Evolutionary conservation across 1,140 invertebrate genomes (phyloP), one percentile per base, ranked within the genome.

Genomic region (Lasioglossum albipes): DNA sequence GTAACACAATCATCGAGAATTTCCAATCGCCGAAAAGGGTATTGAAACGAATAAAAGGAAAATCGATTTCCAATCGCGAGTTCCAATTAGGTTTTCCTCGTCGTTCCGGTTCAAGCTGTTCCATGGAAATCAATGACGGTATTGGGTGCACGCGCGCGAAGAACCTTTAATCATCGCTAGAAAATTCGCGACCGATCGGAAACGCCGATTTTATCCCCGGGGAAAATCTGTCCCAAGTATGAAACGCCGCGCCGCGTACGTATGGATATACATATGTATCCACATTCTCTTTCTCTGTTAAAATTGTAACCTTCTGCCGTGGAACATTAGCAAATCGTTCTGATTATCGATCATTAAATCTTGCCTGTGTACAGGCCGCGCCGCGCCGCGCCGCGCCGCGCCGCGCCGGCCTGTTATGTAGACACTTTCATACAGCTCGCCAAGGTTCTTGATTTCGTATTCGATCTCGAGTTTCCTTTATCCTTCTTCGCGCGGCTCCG

Each of bases 271-370:
- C 41, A 42, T 36, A 18, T 59, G 36, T 45, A 66, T 57, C 42
- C n/a, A 79, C 77, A 49, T 74, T 73, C 70, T 59, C 77, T 79
- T 74, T 79, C 62, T 6, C 59, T 10, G 18, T 79, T 71, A 74
- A 79, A 79, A 79, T 79, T 66, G 62, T 64, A 79, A 73, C 70
- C 77, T 79, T 79, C 77, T 79, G 70, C 77, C 77, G 70, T 36
- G 70, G 42, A 64, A 74, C 62, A 72, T 79, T 79, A 79, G 77
- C 77, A 79, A 79, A 79, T 66, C 77, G 77, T 79, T 79, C 77
- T 74, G 77, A 79, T 79, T 79, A 79, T 79, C 77, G 77, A 79
- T 79, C 77, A 79, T 79, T 79, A 79, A 74, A 79, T 79, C 77
- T 79, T 57, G 77, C 70, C 18, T 79, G n/a, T 18, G 42, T 27